Evolutionary conservation across 2,797 vertebrate genomes (phyloP).

Genomic region (Poeciliopsis gracilis): DNA sequence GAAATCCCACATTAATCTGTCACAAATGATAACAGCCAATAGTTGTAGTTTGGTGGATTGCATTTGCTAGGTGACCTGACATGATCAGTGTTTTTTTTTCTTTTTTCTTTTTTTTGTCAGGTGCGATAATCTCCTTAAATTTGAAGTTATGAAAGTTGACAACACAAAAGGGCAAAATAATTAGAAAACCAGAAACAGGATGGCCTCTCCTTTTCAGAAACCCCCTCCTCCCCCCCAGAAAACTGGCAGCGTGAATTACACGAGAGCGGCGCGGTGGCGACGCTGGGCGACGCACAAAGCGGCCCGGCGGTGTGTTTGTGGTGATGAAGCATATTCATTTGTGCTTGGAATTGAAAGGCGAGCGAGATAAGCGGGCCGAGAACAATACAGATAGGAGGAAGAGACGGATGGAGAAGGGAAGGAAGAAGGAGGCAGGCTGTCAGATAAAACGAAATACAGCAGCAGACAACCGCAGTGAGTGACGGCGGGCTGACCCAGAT

Average conservation of each 20-base stretch:
- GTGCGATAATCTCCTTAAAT: constrained; percentile 50
- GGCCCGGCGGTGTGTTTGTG: constrained; percentile 49
- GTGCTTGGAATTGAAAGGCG: constrained; percentile 51
- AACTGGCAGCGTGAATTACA: constrained; percentile 36
- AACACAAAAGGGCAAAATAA: constrained; percentile 6
- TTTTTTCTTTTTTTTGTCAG: constrained; percentile 34
- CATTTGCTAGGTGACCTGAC: constrained; percentile 39
- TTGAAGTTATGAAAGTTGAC: constrained; percentile 33
- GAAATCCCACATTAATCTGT: background rate
- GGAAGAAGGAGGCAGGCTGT: constrained; percentile 9
- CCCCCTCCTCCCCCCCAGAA: too few relatives aligned
- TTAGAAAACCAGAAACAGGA: constrained; percentile 11
- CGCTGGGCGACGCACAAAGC: constrained; percentile 31
- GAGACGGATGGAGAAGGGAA: background rate
- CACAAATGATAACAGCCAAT: background rate
- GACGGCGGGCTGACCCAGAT: constrained; percentile 26
- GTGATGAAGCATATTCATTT: constrained; percentile 48
- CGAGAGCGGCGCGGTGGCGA: constrained; percentile 26
- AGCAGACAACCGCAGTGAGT: constrained; percentile 9
- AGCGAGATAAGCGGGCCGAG: constrained; percentile 37
- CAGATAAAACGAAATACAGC: constrained; percentile 26
- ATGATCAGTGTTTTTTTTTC: constrained; percentile 45
- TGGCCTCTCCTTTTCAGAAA: constrained; percentile 7
- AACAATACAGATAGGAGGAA: constrained; percentile 43
- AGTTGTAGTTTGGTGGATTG: constrained; percentile 21